phyloP scores from a whole-genome alignment of 2,113 vertebrate genomes.

The Hemiscyllium ocellatum region DNA sequence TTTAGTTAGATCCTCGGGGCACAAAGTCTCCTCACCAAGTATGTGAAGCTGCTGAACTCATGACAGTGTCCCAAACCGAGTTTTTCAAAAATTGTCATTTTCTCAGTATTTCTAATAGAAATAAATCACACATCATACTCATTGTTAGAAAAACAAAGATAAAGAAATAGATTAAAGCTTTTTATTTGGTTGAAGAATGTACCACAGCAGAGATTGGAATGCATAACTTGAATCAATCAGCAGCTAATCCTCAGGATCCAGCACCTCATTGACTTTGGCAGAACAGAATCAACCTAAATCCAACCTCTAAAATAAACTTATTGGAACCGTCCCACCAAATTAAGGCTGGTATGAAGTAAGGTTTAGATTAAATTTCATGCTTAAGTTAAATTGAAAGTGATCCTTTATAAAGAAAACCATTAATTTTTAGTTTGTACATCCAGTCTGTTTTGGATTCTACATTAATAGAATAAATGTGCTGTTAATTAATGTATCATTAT shows the following conservation, averaged over 20 bases:
- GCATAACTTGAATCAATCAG: neutral
- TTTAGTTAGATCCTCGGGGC: neutral
- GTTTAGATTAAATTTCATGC: neutral
- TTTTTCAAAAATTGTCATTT: neutral
- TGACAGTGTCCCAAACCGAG: too few relatives aligned
- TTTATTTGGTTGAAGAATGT: neutral
- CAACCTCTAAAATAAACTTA: neutral
- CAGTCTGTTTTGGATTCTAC: neutral
- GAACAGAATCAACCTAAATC: neutral
- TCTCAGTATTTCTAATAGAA: neutral
- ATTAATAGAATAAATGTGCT: neutral
- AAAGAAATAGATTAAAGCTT: neutral
- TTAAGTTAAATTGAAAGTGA: neutral
- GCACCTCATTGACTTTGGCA: conserved; percentile 2
- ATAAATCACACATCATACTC: neutral
- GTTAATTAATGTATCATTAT: neutral
- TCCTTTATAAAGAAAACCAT: neutral
- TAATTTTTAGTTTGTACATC: too few relatives aligned
- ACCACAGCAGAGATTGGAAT: neutral
- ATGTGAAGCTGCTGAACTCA: neutral
- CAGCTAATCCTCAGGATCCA: conserved; percentile 1
- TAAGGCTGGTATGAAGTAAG: neutral
- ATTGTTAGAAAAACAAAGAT: neutral
- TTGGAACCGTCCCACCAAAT: neutral
- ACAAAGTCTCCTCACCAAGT: neutral